Evolutionary conservation across 2,797 vertebrate species (phyloP).

Genomic region (Gadopsis marmoratus): DNA sequence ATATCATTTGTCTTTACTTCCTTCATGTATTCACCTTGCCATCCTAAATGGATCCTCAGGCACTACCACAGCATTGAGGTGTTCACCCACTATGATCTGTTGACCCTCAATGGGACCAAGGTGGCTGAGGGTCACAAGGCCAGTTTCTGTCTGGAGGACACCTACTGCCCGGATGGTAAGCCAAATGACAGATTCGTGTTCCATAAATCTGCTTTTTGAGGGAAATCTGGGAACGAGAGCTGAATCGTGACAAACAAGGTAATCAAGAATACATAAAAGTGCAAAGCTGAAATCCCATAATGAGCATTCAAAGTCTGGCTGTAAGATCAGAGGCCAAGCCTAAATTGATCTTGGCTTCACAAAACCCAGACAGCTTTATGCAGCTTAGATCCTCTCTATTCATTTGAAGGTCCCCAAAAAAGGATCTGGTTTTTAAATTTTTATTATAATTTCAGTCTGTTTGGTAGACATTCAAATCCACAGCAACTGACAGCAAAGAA

Average conservation of each 20-base stretch:
- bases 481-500: background rate
- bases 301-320: slow-evolving; percentile 46
- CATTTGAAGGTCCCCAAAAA: slow-evolving; percentile 41
- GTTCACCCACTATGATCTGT: slow-evolving; percentile 96
- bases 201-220: background rate
- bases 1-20: background rate
- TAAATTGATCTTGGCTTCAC: slow-evolving; percentile 54
- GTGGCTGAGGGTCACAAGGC: slow-evolving; percentile 98
- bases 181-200: background rate
- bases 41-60: slow-evolving; percentile 73
- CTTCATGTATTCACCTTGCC: background rate
- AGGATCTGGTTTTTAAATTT: slow-evolving; percentile 37
- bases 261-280: slow-evolving; percentile 37
- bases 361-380: slow-evolving; percentile 39
- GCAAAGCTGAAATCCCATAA: slow-evolving; percentile 56
- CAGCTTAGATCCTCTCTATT: slow-evolving; percentile 34
- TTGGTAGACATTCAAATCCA: slow-evolving; percentile 26
- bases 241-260: slow-evolving; percentile 40
- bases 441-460: slow-evolving; percentile 42
- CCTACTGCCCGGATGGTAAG: slow-evolving; percentile 93
- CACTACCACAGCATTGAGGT: slow-evolving; percentile 99
- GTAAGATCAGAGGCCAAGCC: slow-evolving; percentile 59
- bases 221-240: slow-evolving; percentile 19
- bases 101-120: slow-evolving; percentile 94
- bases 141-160: slow-evolving; percentile 98